Conservation (phyloP, 2,113 vertebrate genomes). For the Benitochromis conjunctus region DNA sequence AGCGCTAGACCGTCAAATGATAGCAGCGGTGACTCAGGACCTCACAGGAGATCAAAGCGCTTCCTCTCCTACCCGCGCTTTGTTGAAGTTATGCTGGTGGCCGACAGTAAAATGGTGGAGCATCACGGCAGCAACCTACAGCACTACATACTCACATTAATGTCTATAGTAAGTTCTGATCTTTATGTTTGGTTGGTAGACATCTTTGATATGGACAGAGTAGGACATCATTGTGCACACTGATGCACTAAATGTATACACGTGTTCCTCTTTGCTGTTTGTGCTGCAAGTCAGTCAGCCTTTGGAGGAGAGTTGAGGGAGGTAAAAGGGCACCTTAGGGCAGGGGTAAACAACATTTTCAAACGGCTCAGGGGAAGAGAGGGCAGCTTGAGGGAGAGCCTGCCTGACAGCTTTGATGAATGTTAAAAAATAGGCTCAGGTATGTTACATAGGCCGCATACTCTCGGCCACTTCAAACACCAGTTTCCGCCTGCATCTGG, state of each 20-base stretch:
- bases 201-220: not conserved
- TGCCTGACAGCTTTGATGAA: constrained; percentile 67
- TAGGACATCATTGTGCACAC: not conserved
- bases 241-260: not conserved
- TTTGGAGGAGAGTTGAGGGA: constrained; percentile 16
- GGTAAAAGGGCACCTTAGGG: constrained; percentile 58
- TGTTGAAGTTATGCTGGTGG: constrained; percentile 98
- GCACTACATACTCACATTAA: constrained; percentile 94
- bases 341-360: constrained; percentile 58
- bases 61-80: constrained; percentile 97
- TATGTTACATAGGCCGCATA: constrained; percentile 63
- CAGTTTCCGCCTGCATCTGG: constrained; percentile 29
- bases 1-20: constrained; percentile 63
- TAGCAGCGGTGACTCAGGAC: constrained; percentile 72
- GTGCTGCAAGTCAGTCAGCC: not conserved
- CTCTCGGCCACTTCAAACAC: constrained; percentile 54
- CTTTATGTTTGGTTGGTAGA: not conserved
- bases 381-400: constrained; percentile 39
- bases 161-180: constrained; percentile 94
- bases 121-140: constrained; percentile 94
- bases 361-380: constrained; percentile 34
- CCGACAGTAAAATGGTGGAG: constrained; percentile 93
- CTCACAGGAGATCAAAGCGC: constrained; percentile 86
- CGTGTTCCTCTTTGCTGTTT: not conserved
- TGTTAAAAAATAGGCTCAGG: constrained; percentile 67